phyloP scores from a whole-genome alignment of 2,888 invertebrate genomes.

The Lepidochrysops patricia region DNA sequence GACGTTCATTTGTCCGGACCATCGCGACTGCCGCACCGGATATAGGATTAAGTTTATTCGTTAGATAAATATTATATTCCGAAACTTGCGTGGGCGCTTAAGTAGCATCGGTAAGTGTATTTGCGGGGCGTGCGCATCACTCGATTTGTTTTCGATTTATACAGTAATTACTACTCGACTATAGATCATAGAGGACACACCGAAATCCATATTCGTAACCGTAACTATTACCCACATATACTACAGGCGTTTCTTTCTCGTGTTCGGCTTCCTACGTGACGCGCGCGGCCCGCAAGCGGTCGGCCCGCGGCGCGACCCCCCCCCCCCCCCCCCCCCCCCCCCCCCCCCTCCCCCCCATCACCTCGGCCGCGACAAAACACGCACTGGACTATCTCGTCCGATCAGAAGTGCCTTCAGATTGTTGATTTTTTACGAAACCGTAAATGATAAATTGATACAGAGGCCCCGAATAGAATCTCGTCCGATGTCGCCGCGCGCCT shows the following conservation, averaged over 20 bases:
- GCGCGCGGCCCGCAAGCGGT: slow-evolving; percentile 45
- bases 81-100: slow-evolving; percentile 49
- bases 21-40: slow-evolving; percentile 36
- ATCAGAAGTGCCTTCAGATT: slow-evolving; percentile 94
- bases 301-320: slow-evolving; percentile 75
- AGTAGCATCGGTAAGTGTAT: slow-evolving; percentile 28
- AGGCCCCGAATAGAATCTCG: slow-evolving; percentile 92
- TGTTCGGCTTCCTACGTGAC: slow-evolving; percentile 18
- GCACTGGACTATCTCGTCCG: slow-evolving; percentile 95
- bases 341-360: slow-evolving; percentile 37
- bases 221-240: slow-evolving; percentile 26
- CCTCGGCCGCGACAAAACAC: slow-evolving; percentile 78
- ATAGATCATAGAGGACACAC: slow-evolving; percentile 23
- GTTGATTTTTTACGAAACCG: slow-evolving; percentile 90
- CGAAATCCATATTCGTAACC: slow-evolving; percentile 26
- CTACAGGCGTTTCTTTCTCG: slow-evolving; percentile 25
- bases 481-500: slow-evolving; percentile 71
- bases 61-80: slow-evolving; percentile 64
- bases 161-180: slow-evolving; percentile 23
- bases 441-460: slow-evolving; percentile 80
- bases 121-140: slow-evolving; percentile 37
- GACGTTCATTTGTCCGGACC: slow-evolving; percentile 57
- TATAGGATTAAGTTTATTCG: slow-evolving; percentile 69
- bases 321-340: slow-evolving; percentile 74
- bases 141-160: slow-evolving; percentile 20